A percentile compares a stretch with the other conserved stretches of the same genome.
These are phyloP conservation scores for Piezodorus guildinii DNA, from an alignment of 1,140 invertebrate genomes.

Conservation along the genomic window DNA sequence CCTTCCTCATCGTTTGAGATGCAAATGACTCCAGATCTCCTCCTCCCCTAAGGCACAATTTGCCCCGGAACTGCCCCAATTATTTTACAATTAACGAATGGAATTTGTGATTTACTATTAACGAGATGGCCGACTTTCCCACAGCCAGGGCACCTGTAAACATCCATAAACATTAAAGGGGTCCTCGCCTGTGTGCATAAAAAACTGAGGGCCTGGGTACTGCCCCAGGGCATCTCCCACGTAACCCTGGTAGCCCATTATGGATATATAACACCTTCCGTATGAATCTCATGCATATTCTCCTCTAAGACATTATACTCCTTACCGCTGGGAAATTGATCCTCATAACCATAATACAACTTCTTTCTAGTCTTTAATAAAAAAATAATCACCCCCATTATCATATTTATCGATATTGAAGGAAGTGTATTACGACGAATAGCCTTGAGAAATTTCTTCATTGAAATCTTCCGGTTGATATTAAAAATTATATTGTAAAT, in stretches of 20 bases:
- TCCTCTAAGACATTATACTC: background rate
- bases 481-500: too few species aligned
- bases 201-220: background rate
- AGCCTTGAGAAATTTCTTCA: too few species aligned
- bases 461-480: too few species aligned
- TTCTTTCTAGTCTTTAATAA: background rate
- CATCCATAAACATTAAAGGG: constrained; percentile 9
- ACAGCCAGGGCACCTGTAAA: constrained; percentile 8
- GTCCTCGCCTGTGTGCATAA: background rate
- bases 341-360: constrained; percentile 6
- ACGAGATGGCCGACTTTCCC: background rate
- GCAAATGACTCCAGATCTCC: background rate
- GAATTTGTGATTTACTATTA: constrained; percentile 13
- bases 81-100: constrained; percentile 8
- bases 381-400: constrained; percentile 4
- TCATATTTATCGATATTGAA: constrained; percentile 2
- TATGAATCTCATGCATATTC: constrained; percentile 5
- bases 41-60: background rate
- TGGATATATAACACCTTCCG: constrained; percentile 8
- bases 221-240: background rate
- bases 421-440: background rate
- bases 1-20: too few species aligned
- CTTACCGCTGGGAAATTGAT: background rate
- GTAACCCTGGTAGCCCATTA: constrained; percentile 12
- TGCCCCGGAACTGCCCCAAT: background rate